Evolutionary conservation across 2,113 vertebrate genomes (phyloP), one percentile per base, ranked within the genome.

Genomic region (Perca flavescens): DNA sequence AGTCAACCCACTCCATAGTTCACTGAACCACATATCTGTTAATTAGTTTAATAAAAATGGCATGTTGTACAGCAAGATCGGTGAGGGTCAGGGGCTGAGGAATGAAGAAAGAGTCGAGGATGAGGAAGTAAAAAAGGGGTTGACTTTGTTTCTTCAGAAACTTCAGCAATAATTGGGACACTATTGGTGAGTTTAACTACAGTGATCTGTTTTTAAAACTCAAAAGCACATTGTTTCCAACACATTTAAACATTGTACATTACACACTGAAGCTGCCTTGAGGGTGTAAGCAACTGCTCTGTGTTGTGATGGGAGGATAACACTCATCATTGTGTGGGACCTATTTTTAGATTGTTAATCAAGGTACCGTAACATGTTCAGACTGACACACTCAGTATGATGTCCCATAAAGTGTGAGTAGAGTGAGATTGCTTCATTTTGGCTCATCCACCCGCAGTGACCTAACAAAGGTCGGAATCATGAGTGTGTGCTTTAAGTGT

Each of bases 261-360:
- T 43, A 43, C 0, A 43, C 15, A 13, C 21, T 56, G 15, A 10
- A 43, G 40, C 56, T 68, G 19, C 14, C 49, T 58, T 16, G 43
- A 49, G n/a, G 73, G 64, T 63, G 65, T 78, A 40, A 81, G 64
- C 66, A 68, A 62, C 64, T 79, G 53, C 47, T 79, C 56, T 21
- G 47, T 82, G 74, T 74, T 83, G 67, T 88, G 83, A 52, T 25
- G 46, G 19, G 60, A 54, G 49, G 78, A 83, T 79, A 81, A 83
- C 75, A 60, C 81, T 86, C 79, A 83, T 90, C 79, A 79, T 65
- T 46, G 71, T 63, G 62, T 46, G 36, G 63, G 62, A 46, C 43
- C 90, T 92, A 93, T 93, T 92, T 92, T 92, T 91, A 88, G 87
- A 79, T 83, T 87, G 75, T 89, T 93, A 91, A 93, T 93, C 87